Evolutionary conservation across 2,888 invertebrate genomes (phyloP).

Genomic region (Hirtodrosophila trivittata): DNA sequence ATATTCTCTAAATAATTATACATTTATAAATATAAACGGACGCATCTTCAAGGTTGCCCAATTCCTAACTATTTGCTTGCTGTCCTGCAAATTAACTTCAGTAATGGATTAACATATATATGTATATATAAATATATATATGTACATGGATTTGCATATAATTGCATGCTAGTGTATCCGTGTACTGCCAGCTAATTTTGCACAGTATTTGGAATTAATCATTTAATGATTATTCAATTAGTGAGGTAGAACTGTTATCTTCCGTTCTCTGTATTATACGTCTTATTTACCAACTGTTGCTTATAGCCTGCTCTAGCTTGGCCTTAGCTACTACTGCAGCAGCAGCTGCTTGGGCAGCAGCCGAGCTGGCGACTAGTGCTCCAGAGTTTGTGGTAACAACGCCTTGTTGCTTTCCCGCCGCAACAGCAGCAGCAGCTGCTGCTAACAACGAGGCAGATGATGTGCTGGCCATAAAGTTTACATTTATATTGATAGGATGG

Average conservation of each 20-base stretch:
- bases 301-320: constrained; percentile 81
- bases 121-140: no score
- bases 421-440: constrained; percentile 76
- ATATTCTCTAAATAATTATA: constrained; percentile 7
- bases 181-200: no score
- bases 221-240: constrained; percentile 80
- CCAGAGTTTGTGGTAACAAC: constrained; percentile 35
- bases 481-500: constrained; percentile 95
- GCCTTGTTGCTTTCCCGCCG: constrained; percentile 72
- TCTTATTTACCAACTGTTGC: constrained; percentile 81
- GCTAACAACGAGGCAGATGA: constrained; percentile 75
- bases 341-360: constrained; percentile 55
- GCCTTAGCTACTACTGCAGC: constrained; percentile 75
- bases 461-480: constrained; percentile 87
- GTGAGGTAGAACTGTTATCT: constrained; percentile 82
- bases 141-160: no score
- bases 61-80: no score
- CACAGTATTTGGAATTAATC: constrained; percentile 63
- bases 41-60: no score
- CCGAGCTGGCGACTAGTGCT: constrained; percentile 45
- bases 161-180: no score
- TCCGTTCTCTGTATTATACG: constrained; percentile 9
- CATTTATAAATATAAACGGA: neutral
- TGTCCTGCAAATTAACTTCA: no score
- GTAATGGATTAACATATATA: no score